Evolutionary conservation across 1,140 invertebrate species (phyloP).

Genomic region (Mamestra configurata): DNA sequence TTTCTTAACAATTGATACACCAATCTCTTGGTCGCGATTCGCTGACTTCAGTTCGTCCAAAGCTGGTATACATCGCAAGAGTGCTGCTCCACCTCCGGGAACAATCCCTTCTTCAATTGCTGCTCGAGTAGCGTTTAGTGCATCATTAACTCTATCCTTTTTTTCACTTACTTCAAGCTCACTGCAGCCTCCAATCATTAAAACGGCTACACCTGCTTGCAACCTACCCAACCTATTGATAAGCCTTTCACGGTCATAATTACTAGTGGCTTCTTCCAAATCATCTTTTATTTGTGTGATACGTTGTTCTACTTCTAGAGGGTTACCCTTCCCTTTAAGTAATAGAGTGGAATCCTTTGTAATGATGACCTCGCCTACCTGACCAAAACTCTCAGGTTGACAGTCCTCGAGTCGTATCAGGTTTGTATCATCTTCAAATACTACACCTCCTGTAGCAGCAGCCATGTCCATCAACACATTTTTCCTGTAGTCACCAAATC

Average conservation of each 20-base stretch:
- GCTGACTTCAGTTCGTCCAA: constrained; percentile 59
- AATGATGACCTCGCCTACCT: constrained; percentile 97
- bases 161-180: constrained; percentile 75
- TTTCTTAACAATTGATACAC: constrained; percentile 91
- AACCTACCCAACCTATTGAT: constrained; percentile 92
- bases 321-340: constrained; percentile 89
- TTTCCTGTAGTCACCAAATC: constrained; percentile 99
- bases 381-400: constrained; percentile 94
- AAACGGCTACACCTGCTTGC: constrained; percentile 90
- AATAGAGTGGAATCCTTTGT: constrained; percentile 93
- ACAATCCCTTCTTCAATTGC: constrained; percentile 76
- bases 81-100: constrained; percentile 75
- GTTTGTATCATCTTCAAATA: constrained; percentile 98
- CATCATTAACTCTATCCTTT: constrained; percentile 76
- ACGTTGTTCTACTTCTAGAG: constrained; percentile 89
- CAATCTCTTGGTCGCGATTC: constrained; percentile 74
- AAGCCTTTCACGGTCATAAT: constrained; percentile 93
- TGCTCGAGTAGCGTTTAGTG: constrained; percentile 69
- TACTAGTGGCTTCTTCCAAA: constrained; percentile 90
- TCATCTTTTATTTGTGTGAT: constrained; percentile 91
- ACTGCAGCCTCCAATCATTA: constrained; percentile 69
- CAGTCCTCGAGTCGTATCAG: constrained; percentile 98
- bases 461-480: constrained; percentile 98
- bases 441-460: constrained; percentile 97
- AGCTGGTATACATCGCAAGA: constrained; percentile 66